Conservation (phyloP, 2,888 invertebrate genomes). For the Chromoteleia sp. region DNA sequence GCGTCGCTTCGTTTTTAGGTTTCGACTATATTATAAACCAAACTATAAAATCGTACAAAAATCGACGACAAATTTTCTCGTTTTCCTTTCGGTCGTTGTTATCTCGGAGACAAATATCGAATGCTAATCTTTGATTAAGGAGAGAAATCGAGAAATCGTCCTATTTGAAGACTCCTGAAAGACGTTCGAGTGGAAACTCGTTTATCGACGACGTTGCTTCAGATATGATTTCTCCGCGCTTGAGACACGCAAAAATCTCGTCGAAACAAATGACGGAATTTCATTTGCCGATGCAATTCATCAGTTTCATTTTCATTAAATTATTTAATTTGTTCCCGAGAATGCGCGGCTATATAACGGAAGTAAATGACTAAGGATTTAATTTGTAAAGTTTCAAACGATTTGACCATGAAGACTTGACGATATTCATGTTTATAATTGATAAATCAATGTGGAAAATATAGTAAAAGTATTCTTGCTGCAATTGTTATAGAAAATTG, state of each 20-base stretch:
- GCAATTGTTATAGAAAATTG: too few relatives aligned
- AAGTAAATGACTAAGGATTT: too few relatives aligned
- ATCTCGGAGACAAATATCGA: conserved; percentile 46
- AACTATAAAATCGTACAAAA: too few relatives aligned
- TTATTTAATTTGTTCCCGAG: conserved; percentile 5
- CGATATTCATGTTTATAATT: too few relatives aligned
- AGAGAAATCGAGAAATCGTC: conserved; percentile 70
- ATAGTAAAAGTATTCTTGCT: too few relatives aligned
- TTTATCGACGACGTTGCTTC: conserved; percentile 44
- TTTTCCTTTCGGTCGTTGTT: conserved; percentile 19
- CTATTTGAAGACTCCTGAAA: conserved; percentile 55
- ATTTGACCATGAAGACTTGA: too few relatives aligned
- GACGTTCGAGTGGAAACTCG: conserved; percentile 50
- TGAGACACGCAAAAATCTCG: conserved; percentile 21
- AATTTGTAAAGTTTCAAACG: too few relatives aligned
- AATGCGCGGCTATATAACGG: too few relatives aligned
- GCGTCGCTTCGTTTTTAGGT: neutral
- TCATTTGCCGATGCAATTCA: neutral
- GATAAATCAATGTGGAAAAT: too few relatives aligned
- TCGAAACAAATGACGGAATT: conserved; percentile 24
- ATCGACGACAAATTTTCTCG: too few relatives aligned
- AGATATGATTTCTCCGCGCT: conserved; percentile 57
- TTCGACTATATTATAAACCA: neutral
- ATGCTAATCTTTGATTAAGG: conserved; percentile 66
- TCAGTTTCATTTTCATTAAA: conserved; percentile 29